Conservation (phyloP, 2,888 invertebrate genomes). For the Cosmia trapezina region DNA sequence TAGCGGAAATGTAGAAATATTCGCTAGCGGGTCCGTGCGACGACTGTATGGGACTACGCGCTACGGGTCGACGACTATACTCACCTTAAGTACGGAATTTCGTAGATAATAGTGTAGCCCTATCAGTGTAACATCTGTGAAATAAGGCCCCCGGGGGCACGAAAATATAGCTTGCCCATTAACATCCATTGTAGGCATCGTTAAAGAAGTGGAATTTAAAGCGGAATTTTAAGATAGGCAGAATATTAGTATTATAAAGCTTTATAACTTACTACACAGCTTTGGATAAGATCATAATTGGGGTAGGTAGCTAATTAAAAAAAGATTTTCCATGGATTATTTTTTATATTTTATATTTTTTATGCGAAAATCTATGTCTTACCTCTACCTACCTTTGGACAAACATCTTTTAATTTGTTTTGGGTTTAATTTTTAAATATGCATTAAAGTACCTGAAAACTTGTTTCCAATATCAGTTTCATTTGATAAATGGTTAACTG, state of each 20-base stretch:
- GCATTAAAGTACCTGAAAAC: not conserved
- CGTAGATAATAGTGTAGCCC: constrained; percentile 3
- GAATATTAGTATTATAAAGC: not conserved
- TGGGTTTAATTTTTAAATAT: not conserved
- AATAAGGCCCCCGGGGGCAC: not conserved
- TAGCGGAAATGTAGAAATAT: too few relatives aligned
- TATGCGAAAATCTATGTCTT: too few relatives aligned
- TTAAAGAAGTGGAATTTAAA: not conserved
- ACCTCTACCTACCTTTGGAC: too few relatives aligned
- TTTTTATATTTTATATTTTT: not conserved
- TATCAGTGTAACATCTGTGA: not conserved
- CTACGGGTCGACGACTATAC: too few relatives aligned
- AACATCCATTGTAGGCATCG: too few relatives aligned
- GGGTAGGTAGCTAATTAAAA: not conserved
- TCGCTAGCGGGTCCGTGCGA: too few relatives aligned
- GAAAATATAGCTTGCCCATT: not conserved
- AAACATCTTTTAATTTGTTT: too few relatives aligned
- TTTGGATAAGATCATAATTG: too few relatives aligned
- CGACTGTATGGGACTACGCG: too few relatives aligned
- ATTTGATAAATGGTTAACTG: not conserved
- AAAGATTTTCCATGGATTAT: not conserved
- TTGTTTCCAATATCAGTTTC: not conserved
- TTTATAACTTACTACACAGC: not conserved
- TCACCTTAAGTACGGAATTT: not conserved
- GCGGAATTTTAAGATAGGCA: not conserved